Base-by-base conservation (phyloP, 1,140 invertebrate genomes). In the Anastatus disparis region DNA sequence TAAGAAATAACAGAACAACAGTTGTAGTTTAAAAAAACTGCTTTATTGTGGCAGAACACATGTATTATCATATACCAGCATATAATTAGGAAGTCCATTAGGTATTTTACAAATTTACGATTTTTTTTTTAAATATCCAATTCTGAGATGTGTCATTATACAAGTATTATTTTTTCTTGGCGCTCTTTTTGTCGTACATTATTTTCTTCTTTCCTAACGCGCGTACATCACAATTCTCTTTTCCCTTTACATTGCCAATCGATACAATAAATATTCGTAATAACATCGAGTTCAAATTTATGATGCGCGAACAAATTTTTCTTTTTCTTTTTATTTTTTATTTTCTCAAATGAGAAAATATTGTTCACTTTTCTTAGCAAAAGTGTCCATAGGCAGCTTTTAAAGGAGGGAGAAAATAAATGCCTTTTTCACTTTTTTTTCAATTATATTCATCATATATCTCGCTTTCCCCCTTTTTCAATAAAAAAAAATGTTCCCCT, bases 1-100 rank as follows among this genome's bases (percentile, higher is more conserved):
- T n/a, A n/a, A n/a, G n/a, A n/a, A n/a, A n/a, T n/a, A n/a, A n/a
- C n/a, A n/a, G n/a, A n/a, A n/a, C n/a, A n/a, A n/a, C n/a, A n/a
- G 10, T 38, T 1, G 15, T 69, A 69, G 59, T 70, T 73, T 73
- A 70, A 82, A 81, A 82, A 83, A 83, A 83, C 81, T 83, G 81
- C 81, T 83, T 83, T 83, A 83, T 83, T 83, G 81, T 83, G 81
- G 81, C 81, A 83, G 81, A 82, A 82, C 81, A 83, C 81, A 83
- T 80, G 80, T 82, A 83, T 83, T 81, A 81, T 82, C 77, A 83
- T 80, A 79, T 82, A 81, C 76, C 79, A 83, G 81, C 81, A 81
- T 82, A 83, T 82, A 81, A 83, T 81, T 78, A 80, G 78, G 79
- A 79, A 83, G 76, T 82, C 74, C 77, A 83, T 80, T 73, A 65